Evolutionary conservation across 2,888 invertebrate genomes (phyloP), one percentile per base, ranked within the genome.

Genomic region (Ochropacha duplaris): DNA sequence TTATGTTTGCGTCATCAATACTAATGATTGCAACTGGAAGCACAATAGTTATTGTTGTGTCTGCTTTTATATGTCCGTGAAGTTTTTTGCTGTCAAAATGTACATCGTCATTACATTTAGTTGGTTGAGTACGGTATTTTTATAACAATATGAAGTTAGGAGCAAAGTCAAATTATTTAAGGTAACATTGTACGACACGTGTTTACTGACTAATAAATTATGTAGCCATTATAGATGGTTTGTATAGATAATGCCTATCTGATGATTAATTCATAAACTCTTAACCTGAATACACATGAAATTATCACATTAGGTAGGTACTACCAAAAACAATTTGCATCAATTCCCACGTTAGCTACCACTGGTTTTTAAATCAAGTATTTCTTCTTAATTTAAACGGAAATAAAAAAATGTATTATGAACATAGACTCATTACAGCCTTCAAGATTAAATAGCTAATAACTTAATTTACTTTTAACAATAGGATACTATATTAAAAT

Each of bases 1-100:
- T 88, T 82, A 85, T 84, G 87, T 91, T 90, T 88, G 83, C 92
- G 91, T 92, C 92, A 92, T 92, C 90, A 86, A 85, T 86, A 88
- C 88, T 92, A 92, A 92, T 92, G 92, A 92, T 90, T 90, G 87
- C 86, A 85, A 87, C 85, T 78, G 80, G 82, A 81, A 81, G 81
- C 83, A 92, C 90, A 90, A 91, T 90, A 82, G 83, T 84, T 78
- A 92, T 91, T 92, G 92, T 92, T 88, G 83, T 84, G 76, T 78
- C 75, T 76, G 76, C 77, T 81, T 80, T 80, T 81, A 81, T 81
- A 74, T 72, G 66, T 72, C 64, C 55, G 69, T 71, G 57, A 55
- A 62, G 62, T 75, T 79, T 85, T 87, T 84, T 77, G 68, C 58
- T 62, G 66, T 69, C 66, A 76, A 78, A 89, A 83, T 86, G 73